These are phyloP conservation scores for Drosophila leonis DNA, from an alignment of 2,888 invertebrate species.

Conservation along the genomic window DNA sequence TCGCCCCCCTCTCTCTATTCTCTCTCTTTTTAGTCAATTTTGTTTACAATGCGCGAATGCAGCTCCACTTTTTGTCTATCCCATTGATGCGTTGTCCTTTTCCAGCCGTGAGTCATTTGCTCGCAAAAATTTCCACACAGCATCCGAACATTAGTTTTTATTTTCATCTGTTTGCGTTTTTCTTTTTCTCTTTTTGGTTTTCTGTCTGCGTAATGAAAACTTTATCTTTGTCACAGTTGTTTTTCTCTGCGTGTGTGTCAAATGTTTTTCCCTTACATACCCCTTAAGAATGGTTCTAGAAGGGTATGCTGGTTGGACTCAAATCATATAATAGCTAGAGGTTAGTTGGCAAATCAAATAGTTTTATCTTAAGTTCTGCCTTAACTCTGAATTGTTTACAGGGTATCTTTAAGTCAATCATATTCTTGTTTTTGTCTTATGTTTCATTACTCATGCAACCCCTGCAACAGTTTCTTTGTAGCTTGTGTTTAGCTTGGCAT, in stretches of 20 bases:
- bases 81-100: constrained; percentile 51
- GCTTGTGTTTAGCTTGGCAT: constrained; percentile 63
- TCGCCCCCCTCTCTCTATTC: background rate
- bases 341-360: background rate
- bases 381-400: background rate
- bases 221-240: constrained; percentile 73
- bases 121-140: constrained; percentile 40
- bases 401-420: background rate
- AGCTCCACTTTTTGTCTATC: background rate
- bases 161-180: constrained; percentile 3
- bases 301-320: background rate
- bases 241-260: constrained; percentile 38
- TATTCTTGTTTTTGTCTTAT: too few relatives aligned
- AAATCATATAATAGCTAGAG: too few relatives aligned
- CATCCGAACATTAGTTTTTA: constrained; percentile 63
- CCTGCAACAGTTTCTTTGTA: constrained; percentile 31
- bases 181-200: constrained; percentile 18
- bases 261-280: constrained; percentile 17
- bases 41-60: constrained; percentile 5
- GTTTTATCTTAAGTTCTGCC: background rate
- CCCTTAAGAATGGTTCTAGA: background rate
- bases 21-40: constrained; percentile 8
- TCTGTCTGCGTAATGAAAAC: constrained; percentile 73
- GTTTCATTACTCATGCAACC: constrained; percentile 75
- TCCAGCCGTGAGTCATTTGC: constrained; percentile 50